These are phyloP conservation scores for Hecatera dysodea DNA, from an alignment of 2,888 invertebrate genomes.

Conservation along the genomic window DNA sequence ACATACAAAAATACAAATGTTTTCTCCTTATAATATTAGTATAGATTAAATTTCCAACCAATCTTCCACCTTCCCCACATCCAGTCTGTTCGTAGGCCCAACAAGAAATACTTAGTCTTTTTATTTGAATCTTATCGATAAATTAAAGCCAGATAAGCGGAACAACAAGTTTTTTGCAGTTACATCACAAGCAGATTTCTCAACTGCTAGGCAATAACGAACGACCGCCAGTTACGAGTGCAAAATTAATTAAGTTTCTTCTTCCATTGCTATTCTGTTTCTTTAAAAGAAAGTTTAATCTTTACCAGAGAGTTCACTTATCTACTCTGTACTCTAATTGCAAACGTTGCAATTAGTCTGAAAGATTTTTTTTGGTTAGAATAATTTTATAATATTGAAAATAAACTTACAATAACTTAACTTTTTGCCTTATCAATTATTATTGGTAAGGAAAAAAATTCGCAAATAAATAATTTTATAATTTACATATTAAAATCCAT, in stretches of 20 bases:
- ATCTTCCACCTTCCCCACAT: neutral
- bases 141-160: slow-evolving; percentile 22
- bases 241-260: slow-evolving; percentile 66
- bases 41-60: too few relatives aligned
- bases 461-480: too few relatives aligned
- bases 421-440: too few relatives aligned
- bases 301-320: slow-evolving; percentile 54
- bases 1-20: too few relatives aligned
- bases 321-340: slow-evolving; percentile 53
- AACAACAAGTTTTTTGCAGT: slow-evolving; percentile 50
- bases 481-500: too few relatives aligned
- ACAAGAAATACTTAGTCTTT: neutral
- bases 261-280: slow-evolving; percentile 38
- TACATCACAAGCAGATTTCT: slow-evolving; percentile 49
- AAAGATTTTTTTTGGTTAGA: neutral
- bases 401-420: too few relatives aligned
- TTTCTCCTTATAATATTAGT: too few relatives aligned
- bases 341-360: slow-evolving; percentile 27
- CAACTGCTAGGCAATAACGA: slow-evolving; percentile 57
- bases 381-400: too few relatives aligned
- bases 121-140: slow-evolving; percentile 15
- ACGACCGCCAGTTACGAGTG: slow-evolving; percentile 49
- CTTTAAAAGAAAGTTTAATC: slow-evolving; percentile 58
- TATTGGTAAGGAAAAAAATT: too few relatives aligned
- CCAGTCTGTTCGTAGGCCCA: neutral